Evolutionary conservation across 2,797 vertebrate species (phyloP), one percentile per base, ranked within the genome.

Genomic region (Nyctibius grandis): DNA sequence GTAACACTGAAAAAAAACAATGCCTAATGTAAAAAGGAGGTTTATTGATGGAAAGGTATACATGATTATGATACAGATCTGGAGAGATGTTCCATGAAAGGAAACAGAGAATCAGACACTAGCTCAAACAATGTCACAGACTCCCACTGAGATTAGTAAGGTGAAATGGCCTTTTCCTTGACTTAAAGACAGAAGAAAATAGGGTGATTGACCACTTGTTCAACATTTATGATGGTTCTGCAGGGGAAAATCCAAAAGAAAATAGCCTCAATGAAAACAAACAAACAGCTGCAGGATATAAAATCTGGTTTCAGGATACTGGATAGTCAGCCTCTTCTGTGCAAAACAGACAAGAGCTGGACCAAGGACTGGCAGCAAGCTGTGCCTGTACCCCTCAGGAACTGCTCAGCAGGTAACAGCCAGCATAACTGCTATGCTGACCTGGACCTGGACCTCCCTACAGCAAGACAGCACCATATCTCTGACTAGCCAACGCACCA

Each of bases 31-130:
- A 70, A 76, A 76, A 73, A 19, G 38, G 26, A 88, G 11, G 15
- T 97, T 97, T 96, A 96, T 82, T 96, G 57, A 31, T 31, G 47
- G 23, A 76, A 79, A 82, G 2, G 3, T 38, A 29, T 15, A 67
- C 15, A 10, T 38, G 44, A 69, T 93, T 78, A 63, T 63, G 36
- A 33, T 56, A 79, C 12, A 54, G 26, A 42, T 61, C 40, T 60
- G 70, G 33, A 82, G 47, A 90, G 23, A 50, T 11, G 51, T 53
- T n/a, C 29, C 1, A 0, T 77, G 48, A 82, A 84, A 74, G 26
- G n/a, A 61, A 91, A 72, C 22, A 54, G 26, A 78, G 45, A 61
- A 88, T 70, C 36, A 81, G 51, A 60, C 40, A 56, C 44, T 31
- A 56, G 51, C 42, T 94, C 63, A 74, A 67, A 90, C 0, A 3